phyloP scores from a whole-genome alignment of 2,888 invertebrate genomes.

The Dolichomitus sp. region DNA sequence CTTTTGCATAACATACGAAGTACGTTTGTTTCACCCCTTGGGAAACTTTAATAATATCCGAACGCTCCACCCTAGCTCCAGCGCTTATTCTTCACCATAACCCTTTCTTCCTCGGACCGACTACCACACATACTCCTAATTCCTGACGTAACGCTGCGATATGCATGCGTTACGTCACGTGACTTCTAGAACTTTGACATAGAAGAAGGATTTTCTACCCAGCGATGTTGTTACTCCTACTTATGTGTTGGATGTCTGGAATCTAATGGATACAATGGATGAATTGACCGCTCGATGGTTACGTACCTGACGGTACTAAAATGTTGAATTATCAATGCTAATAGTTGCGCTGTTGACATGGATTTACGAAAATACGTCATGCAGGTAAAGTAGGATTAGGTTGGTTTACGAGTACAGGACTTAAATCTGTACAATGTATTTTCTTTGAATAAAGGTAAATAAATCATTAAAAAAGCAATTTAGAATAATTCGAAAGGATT shows the following conservation, averaged over 20 bases:
- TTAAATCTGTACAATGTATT: no score
- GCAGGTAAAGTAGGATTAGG: no score
- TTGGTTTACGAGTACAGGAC: no score
- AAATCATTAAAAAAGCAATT: no score
- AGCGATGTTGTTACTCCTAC: background rate
- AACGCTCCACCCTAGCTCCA: slow-evolving; percentile 13
- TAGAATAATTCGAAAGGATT: no score
- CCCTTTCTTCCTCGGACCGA: background rate
- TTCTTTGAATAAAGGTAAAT: no score
- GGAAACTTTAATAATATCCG: slow-evolving; percentile 81
- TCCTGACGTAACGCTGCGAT: slow-evolving; percentile 51
- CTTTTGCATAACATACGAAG: no score
- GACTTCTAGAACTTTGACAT: slow-evolving; percentile 60
- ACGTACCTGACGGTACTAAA: background rate
- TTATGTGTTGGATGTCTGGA: background rate
- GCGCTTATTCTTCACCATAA: background rate
- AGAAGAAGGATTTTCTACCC: slow-evolving; percentile 19
- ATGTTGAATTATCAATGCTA: no score
- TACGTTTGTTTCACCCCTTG: slow-evolving; percentile 12
- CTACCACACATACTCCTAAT: slow-evolving; percentile 37
- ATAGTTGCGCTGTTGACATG: no score
- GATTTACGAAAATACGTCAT: no score
- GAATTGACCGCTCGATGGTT: slow-evolving; percentile 70
- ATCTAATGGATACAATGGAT: slow-evolving; percentile 62
- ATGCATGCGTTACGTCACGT: slow-evolving; percentile 40